phyloP scores from a whole-genome alignment of 2,113 vertebrate species.

The Elephantulus edwardii region DNA sequence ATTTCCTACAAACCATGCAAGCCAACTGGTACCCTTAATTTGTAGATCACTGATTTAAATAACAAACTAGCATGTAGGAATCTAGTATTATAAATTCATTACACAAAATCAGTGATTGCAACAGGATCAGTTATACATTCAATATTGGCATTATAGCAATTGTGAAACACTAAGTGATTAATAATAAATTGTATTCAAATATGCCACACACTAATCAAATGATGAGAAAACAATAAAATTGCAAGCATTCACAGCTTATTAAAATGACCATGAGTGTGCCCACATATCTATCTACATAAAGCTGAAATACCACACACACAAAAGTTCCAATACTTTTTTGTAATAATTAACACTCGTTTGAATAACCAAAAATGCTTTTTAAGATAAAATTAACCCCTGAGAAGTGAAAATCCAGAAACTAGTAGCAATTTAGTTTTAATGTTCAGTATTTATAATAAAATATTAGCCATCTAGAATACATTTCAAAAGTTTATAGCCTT shows the following conservation, averaged over 20 bases:
- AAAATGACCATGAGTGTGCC: conserved; percentile 35
- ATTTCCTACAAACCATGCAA: neutral
- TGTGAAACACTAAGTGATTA: conserved; percentile 45
- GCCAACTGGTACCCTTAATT: neutral
- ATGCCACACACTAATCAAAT: conserved; percentile 16
- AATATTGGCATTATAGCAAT: conserved; percentile 8
- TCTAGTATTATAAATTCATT: conserved; percentile 26
- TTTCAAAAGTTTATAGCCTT: conserved; percentile 26
- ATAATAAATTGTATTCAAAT: conserved; percentile 31
- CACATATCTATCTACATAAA: neutral
- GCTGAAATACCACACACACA: conserved; percentile 39
- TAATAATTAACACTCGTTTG: conserved; percentile 52
- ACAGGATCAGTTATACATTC: conserved; percentile 4
- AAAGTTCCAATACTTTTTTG: conserved; percentile 50
- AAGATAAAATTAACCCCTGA: conserved; percentile 19
- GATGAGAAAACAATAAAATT: conserved; percentile 12
- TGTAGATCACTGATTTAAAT: conserved; percentile 3
- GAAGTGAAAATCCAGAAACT: conserved; percentile 59
- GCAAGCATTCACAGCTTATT: neutral
- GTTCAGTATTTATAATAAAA: conserved; percentile 28
- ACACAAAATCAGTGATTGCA: conserved; percentile 37
- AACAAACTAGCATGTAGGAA: conserved; percentile 40
- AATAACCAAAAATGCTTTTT: conserved; percentile 28
- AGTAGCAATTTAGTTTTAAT: conserved; percentile 34
- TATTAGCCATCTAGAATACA: conserved; percentile 32